Conservation (phyloP, 1,140 invertebrate species). For the Hyposmocoma kahamanoa region DNA sequence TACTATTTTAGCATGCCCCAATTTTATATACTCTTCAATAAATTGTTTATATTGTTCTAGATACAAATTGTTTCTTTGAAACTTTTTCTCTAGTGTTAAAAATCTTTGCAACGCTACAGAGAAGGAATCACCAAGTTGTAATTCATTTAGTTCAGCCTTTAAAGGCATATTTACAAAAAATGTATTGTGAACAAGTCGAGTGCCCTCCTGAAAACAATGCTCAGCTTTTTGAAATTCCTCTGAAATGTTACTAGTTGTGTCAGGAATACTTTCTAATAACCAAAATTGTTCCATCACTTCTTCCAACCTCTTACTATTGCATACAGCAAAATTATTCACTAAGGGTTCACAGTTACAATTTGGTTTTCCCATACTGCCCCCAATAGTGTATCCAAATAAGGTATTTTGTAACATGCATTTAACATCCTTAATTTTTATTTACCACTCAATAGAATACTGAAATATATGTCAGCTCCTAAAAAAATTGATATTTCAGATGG, state of each 20-base stretch:
- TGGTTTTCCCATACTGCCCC: too few species aligned
- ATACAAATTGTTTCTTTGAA: slow-evolving; percentile 10
- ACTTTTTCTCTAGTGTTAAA: slow-evolving; percentile 13
- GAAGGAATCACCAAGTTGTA: slow-evolving; percentile 5
- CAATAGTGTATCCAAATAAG: neutral
- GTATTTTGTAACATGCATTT: neutral
- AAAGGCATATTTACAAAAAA: slow-evolving; percentile 4
- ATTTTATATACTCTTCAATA: slow-evolving; percentile 31
- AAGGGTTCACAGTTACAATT: too few species aligned
- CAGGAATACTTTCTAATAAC: neutral
- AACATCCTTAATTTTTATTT: neutral
- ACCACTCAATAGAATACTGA: neutral
- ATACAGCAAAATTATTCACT: neutral
- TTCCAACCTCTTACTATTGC: neutral
- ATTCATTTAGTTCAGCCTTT: neutral
- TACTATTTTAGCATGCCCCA: slow-evolving; percentile 29
- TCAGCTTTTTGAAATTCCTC: slow-evolving; percentile 3
- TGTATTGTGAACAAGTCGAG: neutral
- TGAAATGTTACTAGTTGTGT: neutral
- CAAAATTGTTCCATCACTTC: slow-evolving; percentile 12
- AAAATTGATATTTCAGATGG: neutral
- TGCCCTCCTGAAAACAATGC: slow-evolving; percentile 1
- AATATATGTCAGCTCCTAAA: neutral
- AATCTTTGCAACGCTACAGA: slow-evolving; percentile 6
- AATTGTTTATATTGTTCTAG: slow-evolving; percentile 24